These are phyloP conservation scores for Blastobasis lacticolella DNA, from an alignment of 2,888 invertebrate species.

Conservation along the genomic window DNA sequence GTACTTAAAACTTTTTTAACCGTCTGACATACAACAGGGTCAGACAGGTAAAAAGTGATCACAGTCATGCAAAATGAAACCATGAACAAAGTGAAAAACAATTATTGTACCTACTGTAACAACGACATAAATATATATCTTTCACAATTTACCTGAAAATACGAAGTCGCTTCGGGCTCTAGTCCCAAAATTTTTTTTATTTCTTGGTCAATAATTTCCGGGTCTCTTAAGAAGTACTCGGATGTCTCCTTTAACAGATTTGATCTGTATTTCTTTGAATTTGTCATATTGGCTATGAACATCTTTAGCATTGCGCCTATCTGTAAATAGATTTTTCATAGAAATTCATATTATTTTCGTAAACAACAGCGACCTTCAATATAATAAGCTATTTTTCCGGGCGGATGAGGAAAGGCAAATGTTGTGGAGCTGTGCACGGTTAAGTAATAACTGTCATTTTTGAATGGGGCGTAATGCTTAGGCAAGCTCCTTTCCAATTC, in stretches of 20 bases:
- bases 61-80: too few species aligned
- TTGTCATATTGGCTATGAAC: constrained; percentile 35
- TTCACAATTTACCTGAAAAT: background rate
- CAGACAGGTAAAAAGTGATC: too few species aligned
- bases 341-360: background rate
- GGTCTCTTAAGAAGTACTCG: constrained; percentile 36
- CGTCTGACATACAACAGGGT: too few species aligned
- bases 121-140: background rate
- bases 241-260: constrained; percentile 34
- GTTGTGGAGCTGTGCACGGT: background rate
- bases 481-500: background rate
- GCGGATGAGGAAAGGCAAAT: background rate
- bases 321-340: constrained; percentile 19
- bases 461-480: too few species aligned
- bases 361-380: background rate
- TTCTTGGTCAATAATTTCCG: constrained; percentile 32
- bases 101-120: too few species aligned
- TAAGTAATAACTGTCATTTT: too few species aligned
- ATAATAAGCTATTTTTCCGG: background rate
- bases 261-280: constrained; percentile 26
- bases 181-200: constrained; percentile 30
- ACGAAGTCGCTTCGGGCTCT: constrained; percentile 14
- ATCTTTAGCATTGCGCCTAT: constrained; percentile 38
- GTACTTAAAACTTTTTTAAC: too few species aligned
- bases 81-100: too few species aligned